A percentile compares a stretch with the other conserved stretches of the same genome.
Conservation (phyloP, 2,888 invertebrate genomes). For the Sepioteuthis lessoniana region DNA sequence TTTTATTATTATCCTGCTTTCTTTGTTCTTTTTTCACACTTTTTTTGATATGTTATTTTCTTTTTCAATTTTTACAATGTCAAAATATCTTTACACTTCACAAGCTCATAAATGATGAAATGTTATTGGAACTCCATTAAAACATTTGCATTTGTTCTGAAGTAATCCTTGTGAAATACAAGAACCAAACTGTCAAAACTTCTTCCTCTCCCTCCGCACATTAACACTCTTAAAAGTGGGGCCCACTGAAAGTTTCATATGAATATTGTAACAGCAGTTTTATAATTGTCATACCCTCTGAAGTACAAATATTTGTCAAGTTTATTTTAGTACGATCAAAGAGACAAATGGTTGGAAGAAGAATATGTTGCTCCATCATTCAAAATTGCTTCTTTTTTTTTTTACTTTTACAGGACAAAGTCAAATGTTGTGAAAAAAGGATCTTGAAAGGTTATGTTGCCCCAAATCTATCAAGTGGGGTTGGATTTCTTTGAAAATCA, state of each 20-base stretch:
- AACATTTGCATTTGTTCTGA: not conserved
- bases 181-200: not conserved
- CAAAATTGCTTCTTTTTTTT: too few relatives aligned
- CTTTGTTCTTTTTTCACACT: not conserved
- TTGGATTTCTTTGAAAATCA: too few relatives aligned
- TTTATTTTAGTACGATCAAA: not conserved
- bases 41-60: not conserved
- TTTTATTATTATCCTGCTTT: too few relatives aligned
- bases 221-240: not conserved
- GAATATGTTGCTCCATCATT: not conserved
- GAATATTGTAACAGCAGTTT: not conserved
- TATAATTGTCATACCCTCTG: too few relatives aligned
- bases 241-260: not conserved
- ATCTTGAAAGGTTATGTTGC: too few relatives aligned
- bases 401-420: too few relatives aligned
- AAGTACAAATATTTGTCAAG: not conserved
- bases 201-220: not conserved
- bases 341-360: not conserved
- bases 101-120: not conserved
- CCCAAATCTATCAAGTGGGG: too few relatives aligned
- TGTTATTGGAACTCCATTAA: not conserved
- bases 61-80: not conserved
- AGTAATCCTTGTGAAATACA: not conserved
- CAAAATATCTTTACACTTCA: slow-evolving; percentile 1
- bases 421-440: too few relatives aligned